Percentiles rank a stretch among this genome's conserved stretches.
These are phyloP conservation scores for Helarctos malayanus DNA, from an alignment of 2,797 vertebrate genomes.

Conservation along the genomic window DNA sequence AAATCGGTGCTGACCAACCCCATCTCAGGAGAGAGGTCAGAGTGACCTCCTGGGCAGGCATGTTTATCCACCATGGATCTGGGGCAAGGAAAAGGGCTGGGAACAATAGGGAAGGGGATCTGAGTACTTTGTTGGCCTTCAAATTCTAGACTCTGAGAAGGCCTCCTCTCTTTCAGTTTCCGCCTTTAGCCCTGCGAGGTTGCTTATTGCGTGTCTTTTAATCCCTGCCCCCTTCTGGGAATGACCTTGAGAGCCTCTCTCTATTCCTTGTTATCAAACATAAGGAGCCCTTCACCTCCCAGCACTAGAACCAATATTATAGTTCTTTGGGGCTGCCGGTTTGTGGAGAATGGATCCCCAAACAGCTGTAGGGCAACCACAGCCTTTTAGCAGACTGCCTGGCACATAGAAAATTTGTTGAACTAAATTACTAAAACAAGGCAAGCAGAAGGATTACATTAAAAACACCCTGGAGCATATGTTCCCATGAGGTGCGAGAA, in stretches of 20 bases:
- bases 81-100: neutral
- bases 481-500: neutral
- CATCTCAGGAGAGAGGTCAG: neutral
- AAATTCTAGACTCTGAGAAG: neutral
- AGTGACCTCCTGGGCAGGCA: neutral
- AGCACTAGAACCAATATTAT: neutral
- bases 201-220: neutral
- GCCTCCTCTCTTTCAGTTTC: neutral
- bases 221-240: neutral
- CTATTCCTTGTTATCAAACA: neutral
- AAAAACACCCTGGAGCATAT: neutral
- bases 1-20: neutral
- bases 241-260: neutral
- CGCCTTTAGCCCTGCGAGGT: neutral
- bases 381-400: slow-evolving; percentile 29
- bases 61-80: neutral
- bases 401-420: slow-evolving; percentile 43
- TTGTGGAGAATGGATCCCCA: neutral
- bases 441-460: slow-evolving; percentile 45
- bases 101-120: neutral
- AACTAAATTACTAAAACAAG: slow-evolving; percentile 58
- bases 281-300: neutral
- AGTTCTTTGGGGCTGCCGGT: neutral
- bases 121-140: neutral
- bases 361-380: slow-evolving; percentile 6